Conservation (phyloP, 2,888 invertebrate species). For the Beris chalybata region DNA sequence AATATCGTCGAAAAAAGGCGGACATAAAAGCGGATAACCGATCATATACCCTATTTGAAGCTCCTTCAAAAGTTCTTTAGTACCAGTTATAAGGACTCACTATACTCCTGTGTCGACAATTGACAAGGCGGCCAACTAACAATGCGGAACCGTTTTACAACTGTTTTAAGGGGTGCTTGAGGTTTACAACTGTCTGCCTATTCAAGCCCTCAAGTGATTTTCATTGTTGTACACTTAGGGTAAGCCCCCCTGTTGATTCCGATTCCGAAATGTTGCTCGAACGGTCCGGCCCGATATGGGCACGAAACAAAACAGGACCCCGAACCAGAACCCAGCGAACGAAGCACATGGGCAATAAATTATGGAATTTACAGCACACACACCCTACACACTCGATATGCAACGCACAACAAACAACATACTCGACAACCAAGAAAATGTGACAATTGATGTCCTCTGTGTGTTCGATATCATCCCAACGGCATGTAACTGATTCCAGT, state of each 20-base stretch:
- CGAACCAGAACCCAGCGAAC: not conserved
- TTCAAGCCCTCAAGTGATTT: conserved; percentile 31
- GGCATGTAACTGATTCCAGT: conserved; percentile 17
- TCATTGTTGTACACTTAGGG: conserved; percentile 34
- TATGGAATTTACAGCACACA: conserved; percentile 24
- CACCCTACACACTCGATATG: not conserved
- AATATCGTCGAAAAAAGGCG: no score
- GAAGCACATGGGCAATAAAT: conserved; percentile 16
- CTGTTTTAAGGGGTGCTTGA: conserved; percentile 39
- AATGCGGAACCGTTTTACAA: conserved; percentile 39
- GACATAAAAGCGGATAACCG: no score
- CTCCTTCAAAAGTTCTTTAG: no score
- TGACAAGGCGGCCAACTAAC: conserved; percentile 29
- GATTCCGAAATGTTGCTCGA: conserved; percentile 32
- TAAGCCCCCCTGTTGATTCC: conserved; percentile 37
- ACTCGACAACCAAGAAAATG: conserved; percentile 14
- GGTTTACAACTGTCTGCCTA: conserved; percentile 37
- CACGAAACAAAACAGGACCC: conserved; percentile 22
- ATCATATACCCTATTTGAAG: no score
- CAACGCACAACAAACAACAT: conserved; percentile 17
- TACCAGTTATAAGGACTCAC: no score
- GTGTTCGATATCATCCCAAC: conserved; percentile 2
- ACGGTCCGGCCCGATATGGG: conserved; percentile 10
- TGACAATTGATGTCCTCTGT: conserved; percentile 13
- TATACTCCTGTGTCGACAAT: conserved; percentile 1